A percentile compares a stretch with the other conserved stretches of the same genome.
Evolutionary conservation across 2,888 invertebrate species (phyloP).

Genomic region (Cephus pygmeus): DNA sequence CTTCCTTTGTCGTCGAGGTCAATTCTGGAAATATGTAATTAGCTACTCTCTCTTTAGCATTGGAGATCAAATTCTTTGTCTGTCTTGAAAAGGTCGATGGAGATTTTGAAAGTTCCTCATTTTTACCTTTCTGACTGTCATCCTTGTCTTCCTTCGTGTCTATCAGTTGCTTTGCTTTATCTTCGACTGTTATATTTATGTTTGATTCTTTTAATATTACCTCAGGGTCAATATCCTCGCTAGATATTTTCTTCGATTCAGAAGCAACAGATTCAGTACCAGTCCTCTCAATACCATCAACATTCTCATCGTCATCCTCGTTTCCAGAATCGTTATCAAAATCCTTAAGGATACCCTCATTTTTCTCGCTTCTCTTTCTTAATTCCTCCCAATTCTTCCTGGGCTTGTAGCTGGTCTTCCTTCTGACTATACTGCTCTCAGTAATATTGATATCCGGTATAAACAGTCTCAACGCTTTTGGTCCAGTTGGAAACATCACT

Average conservation of each 20-base stretch:
- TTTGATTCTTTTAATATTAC: background rate
- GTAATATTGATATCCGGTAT: constrained; percentile 66
- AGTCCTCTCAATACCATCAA: constrained; percentile 20
- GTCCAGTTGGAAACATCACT: constrained; percentile 65
- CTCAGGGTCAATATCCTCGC: background rate
- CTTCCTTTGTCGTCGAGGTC: constrained; percentile 10
- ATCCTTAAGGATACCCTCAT: constrained; percentile 55
- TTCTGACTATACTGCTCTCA: constrained; percentile 55
- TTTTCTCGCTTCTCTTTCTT: constrained; percentile 58
- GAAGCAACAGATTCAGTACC: background rate
- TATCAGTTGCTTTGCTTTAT: constrained; percentile 61
- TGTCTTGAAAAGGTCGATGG: background rate
- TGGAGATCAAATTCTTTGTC: background rate
- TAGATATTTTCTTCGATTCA: background rate
- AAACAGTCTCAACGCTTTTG: constrained; percentile 66
- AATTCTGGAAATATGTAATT: constrained; percentile 38
- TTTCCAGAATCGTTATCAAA: constrained; percentile 58
- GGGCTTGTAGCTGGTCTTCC: constrained; percentile 63
- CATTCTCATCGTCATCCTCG: constrained; percentile 52
- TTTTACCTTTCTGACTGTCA: constrained; percentile 35
- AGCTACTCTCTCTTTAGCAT: constrained; percentile 27
- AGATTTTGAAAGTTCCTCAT: background rate
- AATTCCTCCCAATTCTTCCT: constrained; percentile 63
- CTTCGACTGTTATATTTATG: constrained; percentile 52
- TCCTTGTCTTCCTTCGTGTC: constrained; percentile 22